Evolutionary conservation across 1,140 invertebrate genomes (phyloP).

Genomic region (Plodia interpunctella): DNA sequence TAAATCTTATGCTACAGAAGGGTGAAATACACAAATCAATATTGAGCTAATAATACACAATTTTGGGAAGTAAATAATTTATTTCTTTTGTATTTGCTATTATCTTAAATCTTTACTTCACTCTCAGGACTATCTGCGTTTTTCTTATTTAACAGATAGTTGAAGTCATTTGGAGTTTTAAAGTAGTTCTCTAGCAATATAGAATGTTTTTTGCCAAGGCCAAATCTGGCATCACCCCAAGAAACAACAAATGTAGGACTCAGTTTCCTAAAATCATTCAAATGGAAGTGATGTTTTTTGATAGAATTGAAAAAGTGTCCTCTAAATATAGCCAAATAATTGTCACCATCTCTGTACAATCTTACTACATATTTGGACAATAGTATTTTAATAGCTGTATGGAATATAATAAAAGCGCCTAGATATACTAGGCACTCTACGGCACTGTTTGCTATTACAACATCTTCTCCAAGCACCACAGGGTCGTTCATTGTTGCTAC

Average conservation of each 20-base stretch:
- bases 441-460: slow-evolving; percentile 56
- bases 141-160: slow-evolving; percentile 55
- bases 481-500: slow-evolving; percentile 41
- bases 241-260: slow-evolving; percentile 47
- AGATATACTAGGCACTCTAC: slow-evolving; percentile 54
- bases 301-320: slow-evolving; percentile 51
- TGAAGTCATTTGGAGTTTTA: slow-evolving; percentile 64
- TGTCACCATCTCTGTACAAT: slow-evolving; percentile 58
- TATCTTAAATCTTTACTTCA: slow-evolving; percentile 11
- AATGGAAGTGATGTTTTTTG: slow-evolving; percentile 54
- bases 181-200: slow-evolving; percentile 61
- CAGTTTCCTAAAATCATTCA: slow-evolving; percentile 59
- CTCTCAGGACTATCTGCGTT: slow-evolving; percentile 26
- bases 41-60: too few species aligned
- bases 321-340: slow-evolving; percentile 62
- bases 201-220: slow-evolving; percentile 55
- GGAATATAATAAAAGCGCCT: slow-evolving; percentile 49
- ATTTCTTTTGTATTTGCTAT: not conserved
- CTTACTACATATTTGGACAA: slow-evolving; percentile 61
- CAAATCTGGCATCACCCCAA: slow-evolving; percentile 61
- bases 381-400: slow-evolving; percentile 51
- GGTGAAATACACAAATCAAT: too few species aligned
- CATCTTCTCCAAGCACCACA: slow-evolving; percentile 46
- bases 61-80: not conserved
- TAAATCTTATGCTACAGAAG: too few species aligned